Evolutionary conservation across 2,113 vertebrate genomes (phyloP), one percentile per base, ranked within the genome.

Genomic region (Vireo altiloquus): DNA sequence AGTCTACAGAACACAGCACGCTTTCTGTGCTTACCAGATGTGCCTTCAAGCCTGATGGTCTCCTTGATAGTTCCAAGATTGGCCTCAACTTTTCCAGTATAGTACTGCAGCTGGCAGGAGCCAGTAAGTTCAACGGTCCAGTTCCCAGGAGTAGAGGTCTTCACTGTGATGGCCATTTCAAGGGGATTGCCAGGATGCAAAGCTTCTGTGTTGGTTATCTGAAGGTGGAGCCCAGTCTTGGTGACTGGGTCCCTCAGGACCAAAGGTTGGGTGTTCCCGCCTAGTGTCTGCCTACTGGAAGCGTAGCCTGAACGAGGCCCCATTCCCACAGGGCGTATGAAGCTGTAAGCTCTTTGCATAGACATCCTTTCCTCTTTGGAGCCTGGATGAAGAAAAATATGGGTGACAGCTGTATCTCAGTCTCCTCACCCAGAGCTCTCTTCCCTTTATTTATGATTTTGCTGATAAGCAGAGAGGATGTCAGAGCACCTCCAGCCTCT

Each of bases 61-160:
- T 97, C 71, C n/a, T 94, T 95, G 57, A 97, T 7, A 24, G 56
- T 47, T 30, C 94, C 96, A 75, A 98, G 92, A 35, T 18, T 93
- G 47, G 85, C 97, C 78, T 93, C 50, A 7, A 84, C 64, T 57
- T 95, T 95, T 69, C 97, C 97, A 14, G 91, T 98, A 10, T 98
- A 98, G 46, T 89, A 79, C 82, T 98, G 98, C 47, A 98, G 93
- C 74, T 98, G 96, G 47, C 96, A 96, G 68, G 95, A 97, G 46
- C 96, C 86, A 0, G 3, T 23, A 22, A 98, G 50, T 9, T 66
- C 37, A 49, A 97, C 9, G 3, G 92, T 96, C 96, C 96, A 95
- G 33, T 8, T 47, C 10, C 86, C 83, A 22, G 93, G 37, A 39
- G 42, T 13, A 37, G 94, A 77, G 69, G 85, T 95, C 75, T 85